A percentile compares a stretch with the other conserved stretches of the same genome.
phyloP scores from a whole-genome alignment of 2,888 invertebrate genomes.

The Nematopogon swammerdamellus region DNA sequence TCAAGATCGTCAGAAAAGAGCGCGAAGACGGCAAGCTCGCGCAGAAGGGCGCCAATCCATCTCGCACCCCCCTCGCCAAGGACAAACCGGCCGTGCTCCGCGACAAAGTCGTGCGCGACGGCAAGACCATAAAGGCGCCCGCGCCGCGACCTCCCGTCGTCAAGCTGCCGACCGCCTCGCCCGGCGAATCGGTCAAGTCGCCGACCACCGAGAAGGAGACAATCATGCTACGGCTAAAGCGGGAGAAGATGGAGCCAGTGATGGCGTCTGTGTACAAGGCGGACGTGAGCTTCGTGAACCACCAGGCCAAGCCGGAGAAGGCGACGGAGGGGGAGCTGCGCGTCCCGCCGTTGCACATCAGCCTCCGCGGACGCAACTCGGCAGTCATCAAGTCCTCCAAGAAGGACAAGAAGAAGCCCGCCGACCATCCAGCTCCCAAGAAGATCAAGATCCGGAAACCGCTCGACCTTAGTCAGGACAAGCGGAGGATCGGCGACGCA shows the following conservation, averaged over 20 bases:
- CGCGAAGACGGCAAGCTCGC: slow-evolving; percentile 30
- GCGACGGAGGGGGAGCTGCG: slow-evolving; percentile 65
- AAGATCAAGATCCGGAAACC: slow-evolving; percentile 49
- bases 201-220: slow-evolving; percentile 62
- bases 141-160: slow-evolving; percentile 17
- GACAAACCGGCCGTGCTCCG: slow-evolving; percentile 39
- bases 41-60: slow-evolving; percentile 39
- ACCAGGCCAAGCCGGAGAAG: slow-evolving; percentile 35
- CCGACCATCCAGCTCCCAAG: slow-evolving; percentile 43
- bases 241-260: slow-evolving; percentile 80
- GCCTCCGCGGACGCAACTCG: slow-evolving; percentile 78
- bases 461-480: slow-evolving; percentile 33
- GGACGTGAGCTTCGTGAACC: slow-evolving; percentile 69
- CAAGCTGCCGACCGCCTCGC: slow-evolving; percentile 13
- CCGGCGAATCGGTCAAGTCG: slow-evolving; percentile 29
- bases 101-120: slow-evolving; percentile 40
- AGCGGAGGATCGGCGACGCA: slow-evolving; percentile 33
- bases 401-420: slow-evolving; percentile 60
- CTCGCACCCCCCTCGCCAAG: slow-evolving; percentile 28
- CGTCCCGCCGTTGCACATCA: slow-evolving; percentile 87
- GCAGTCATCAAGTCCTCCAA: slow-evolving; percentile 80
- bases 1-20: slow-evolving; percentile 14
- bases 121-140: slow-evolving; percentile 33
- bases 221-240: slow-evolving; percentile 76
- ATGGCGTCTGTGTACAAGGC: slow-evolving; percentile 77